phyloP scores from a whole-genome alignment of 1,140 invertebrate genomes.

The Macrocentrus cingulum region DNA sequence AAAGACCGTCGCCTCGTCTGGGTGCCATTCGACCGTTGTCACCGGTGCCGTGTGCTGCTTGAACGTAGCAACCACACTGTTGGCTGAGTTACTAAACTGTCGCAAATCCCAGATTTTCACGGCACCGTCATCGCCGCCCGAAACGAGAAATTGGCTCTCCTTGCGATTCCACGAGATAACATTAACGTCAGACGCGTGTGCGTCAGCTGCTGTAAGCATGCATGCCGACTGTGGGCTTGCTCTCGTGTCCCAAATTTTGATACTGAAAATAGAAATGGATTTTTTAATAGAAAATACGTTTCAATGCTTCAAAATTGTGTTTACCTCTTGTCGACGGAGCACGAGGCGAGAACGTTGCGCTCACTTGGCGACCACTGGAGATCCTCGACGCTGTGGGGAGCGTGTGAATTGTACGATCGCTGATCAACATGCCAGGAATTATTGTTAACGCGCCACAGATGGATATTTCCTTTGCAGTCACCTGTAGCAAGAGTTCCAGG shows the following conservation, averaged over 20 bases:
- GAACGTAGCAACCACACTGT: conserved; percentile 83
- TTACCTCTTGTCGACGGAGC: conserved; percentile 88
- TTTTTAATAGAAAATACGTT: conserved; percentile 6
- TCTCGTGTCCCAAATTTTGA: conserved; percentile 89
- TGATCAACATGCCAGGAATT: conserved; percentile 87
- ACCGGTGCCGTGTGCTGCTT: conserved; percentile 92
- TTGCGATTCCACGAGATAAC: conserved; percentile 95
- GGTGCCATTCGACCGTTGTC: conserved; percentile 97
- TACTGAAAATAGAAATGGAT: conserved; percentile 54
- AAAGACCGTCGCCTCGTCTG: conserved; percentile 87
- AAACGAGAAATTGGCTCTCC: conserved; percentile 67
- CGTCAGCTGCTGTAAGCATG: conserved; percentile 84
- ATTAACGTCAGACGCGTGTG: conserved; percentile 93
- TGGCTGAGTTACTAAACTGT: conserved; percentile 74
- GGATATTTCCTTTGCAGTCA: conserved; percentile 88
- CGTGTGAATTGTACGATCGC: conserved; percentile 83
- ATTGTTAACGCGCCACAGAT: conserved; percentile 85
- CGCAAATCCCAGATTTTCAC: conserved; percentile 96
- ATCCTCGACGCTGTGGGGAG: conserved; percentile 90
- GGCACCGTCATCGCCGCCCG: conserved; percentile 92
- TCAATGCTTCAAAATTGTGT: too few species aligned
- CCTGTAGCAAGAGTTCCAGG: conserved; percentile 84
- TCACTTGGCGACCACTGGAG: conserved; percentile 99
- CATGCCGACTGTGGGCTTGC: conserved; percentile 83
- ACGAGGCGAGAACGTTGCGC: conserved; percentile 88